Conservation (phyloP, 1,140 invertebrate species). For the Mylabris phalerata region DNA sequence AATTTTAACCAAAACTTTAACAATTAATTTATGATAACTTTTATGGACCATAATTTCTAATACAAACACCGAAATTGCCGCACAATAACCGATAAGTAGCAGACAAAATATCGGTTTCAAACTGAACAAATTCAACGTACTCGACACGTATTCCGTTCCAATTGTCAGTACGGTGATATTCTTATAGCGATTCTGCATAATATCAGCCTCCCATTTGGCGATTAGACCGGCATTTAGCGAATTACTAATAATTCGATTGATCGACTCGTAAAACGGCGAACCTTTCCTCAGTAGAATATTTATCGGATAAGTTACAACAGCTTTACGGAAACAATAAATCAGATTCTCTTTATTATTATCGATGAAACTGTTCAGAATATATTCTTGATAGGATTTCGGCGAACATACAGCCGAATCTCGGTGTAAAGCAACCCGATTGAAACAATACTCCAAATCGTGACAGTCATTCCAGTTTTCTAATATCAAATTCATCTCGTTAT, state of each 20-base stretch:
- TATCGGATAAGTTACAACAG: conserved; percentile 18
- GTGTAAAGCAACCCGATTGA: conserved; percentile 11
- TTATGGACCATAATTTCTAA: too few relatives aligned
- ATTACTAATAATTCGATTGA: conserved; percentile 18
- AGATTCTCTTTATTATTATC: conserved; percentile 7
- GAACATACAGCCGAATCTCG: conserved; percentile 7
- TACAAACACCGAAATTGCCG: too few relatives aligned
- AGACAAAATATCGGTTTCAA: conserved; percentile 1
- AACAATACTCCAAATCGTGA: conserved; percentile 11
- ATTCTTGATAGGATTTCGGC: conserved; percentile 16
- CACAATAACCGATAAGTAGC: too few relatives aligned
- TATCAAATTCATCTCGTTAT: not conserved
- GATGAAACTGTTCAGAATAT: conserved; percentile 14
- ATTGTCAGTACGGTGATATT: not conserved
- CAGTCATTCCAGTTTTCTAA: conserved; percentile 9
- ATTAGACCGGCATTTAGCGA: conserved; percentile 15
- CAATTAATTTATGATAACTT: too few relatives aligned
- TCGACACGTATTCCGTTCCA: not conserved
- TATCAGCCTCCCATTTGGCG: conserved; percentile 17
- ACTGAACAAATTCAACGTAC: not conserved
- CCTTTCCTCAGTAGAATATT: conserved; percentile 25
- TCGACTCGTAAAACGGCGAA: conserved; percentile 17
- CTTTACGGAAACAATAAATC: conserved; percentile 21
- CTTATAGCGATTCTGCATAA: not conserved
- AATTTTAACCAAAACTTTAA: too few relatives aligned